Conservation (phyloP, 2,113 vertebrate genomes). For the Himantopus leucocephalus region DNA sequence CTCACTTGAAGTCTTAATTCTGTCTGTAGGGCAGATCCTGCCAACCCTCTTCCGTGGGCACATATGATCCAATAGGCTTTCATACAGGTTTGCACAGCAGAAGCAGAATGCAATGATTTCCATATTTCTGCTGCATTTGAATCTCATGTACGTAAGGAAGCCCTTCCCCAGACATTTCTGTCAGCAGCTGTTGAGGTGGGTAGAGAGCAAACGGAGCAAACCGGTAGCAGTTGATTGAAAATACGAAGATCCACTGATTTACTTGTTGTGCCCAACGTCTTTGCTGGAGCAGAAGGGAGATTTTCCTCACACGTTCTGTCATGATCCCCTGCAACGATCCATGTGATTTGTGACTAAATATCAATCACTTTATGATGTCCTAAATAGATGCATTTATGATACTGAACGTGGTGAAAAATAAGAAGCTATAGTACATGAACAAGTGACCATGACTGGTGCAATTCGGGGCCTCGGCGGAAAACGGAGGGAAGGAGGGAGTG, state of each 20-base stretch:
- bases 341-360: not conserved
- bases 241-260: not conserved
- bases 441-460: not conserved
- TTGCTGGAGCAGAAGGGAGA: not conserved
- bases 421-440: not conserved
- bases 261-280: not conserved
- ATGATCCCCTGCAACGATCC: not conserved
- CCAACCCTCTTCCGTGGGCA: not conserved
- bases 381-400: not conserved
- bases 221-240: not conserved
- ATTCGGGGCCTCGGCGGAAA: not conserved
- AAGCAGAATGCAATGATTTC: not conserved
- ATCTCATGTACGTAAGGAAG: not conserved
- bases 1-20: conserved; percentile 21
- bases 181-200: not conserved
- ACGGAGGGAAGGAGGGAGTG: not conserved
- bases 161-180: not conserved
- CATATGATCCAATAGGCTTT: not conserved
- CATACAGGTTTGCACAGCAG: not conserved
- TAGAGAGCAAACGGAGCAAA: not conserved
- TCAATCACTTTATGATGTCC: not conserved
- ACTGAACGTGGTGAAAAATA: not conserved
- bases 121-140: not conserved
- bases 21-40: not conserved
- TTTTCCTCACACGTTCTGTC: not conserved